Percentiles rank a stretch among this genome's conserved stretches.
phyloP scores from a whole-genome alignment of 2,113 vertebrate species.

The Cygnus atratus region DNA sequence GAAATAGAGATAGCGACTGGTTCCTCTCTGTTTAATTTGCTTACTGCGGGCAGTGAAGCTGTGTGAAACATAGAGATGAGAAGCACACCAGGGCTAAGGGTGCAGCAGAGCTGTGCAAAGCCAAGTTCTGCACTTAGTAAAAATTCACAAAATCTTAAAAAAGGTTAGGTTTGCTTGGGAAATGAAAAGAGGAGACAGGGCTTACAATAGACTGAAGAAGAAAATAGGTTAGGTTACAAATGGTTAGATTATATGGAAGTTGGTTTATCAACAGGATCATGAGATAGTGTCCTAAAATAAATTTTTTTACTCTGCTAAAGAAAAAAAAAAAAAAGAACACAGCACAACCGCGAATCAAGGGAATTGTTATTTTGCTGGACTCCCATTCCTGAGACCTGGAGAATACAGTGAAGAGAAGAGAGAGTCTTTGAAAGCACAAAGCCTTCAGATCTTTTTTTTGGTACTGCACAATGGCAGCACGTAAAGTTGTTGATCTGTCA shows the following conservation, averaged over 20 bases:
- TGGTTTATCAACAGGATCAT: neutral
- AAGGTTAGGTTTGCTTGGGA: neutral
- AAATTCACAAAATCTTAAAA: neutral
- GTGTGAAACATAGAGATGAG: neutral
- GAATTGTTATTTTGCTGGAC: neutral
- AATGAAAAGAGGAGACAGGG: neutral
- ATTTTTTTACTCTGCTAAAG: neutral
- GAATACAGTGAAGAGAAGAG: neutral
- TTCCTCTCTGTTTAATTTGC: neutral
- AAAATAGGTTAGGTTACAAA: neutral
- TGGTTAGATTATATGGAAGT: neutral
- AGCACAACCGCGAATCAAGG: neutral
- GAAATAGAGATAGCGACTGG: neutral
- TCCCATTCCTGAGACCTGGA: neutral
- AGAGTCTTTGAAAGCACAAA: constrained; percentile 18
- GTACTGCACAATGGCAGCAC: neutral
- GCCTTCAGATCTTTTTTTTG: constrained; percentile 5
- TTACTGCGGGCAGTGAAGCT: neutral
- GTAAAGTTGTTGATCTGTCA: neutral
- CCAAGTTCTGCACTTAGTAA: neutral
- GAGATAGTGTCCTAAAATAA: constrained; percentile 10
- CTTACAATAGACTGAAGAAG: neutral
- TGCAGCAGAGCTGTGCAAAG: neutral
- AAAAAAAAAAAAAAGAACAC: neutral
- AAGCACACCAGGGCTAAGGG: neutral